phyloP scores from a whole-genome alignment of 2,113 vertebrate genomes.

The Craseonycteris thonglongyai region DNA sequence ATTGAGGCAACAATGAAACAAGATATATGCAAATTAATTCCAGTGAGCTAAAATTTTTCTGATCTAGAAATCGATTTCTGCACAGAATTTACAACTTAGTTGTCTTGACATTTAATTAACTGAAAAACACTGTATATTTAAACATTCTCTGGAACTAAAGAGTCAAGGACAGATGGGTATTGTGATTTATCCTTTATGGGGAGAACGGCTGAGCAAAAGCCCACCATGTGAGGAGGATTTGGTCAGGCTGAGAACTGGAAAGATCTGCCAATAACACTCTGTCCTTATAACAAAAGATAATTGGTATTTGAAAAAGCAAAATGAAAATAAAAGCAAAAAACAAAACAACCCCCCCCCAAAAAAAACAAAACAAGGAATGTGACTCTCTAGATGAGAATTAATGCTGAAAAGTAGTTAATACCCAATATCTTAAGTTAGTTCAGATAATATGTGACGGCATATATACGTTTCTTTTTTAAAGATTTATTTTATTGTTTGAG shows the following conservation, averaged over 20 bases:
- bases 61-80: conserved; percentile 33
- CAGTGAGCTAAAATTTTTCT: background rate
- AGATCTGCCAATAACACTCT: background rate
- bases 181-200: background rate
- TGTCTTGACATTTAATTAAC: background rate
- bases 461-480: too few species aligned
- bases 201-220: background rate
- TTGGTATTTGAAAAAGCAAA: background rate
- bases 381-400: background rate
- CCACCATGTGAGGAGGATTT: background rate
- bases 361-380: background rate
- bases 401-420: background rate
- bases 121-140: background rate
- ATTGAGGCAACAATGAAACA: background rate
- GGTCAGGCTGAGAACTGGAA: background rate
- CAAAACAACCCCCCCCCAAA: too few species aligned
- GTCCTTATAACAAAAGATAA: background rate
- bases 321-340: too few species aligned
- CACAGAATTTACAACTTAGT: background rate
- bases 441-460: background rate
- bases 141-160: background rate
- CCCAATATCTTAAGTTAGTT: background rate
- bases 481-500: too few species aligned
- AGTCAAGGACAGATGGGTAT: background rate
- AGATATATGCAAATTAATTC: conserved; percentile 44